These are phyloP conservation scores for Apostichopus japonicus DNA, from an alignment of 35 echinoderm and acorn worm species.

Conservation along the genomic window DNA sequence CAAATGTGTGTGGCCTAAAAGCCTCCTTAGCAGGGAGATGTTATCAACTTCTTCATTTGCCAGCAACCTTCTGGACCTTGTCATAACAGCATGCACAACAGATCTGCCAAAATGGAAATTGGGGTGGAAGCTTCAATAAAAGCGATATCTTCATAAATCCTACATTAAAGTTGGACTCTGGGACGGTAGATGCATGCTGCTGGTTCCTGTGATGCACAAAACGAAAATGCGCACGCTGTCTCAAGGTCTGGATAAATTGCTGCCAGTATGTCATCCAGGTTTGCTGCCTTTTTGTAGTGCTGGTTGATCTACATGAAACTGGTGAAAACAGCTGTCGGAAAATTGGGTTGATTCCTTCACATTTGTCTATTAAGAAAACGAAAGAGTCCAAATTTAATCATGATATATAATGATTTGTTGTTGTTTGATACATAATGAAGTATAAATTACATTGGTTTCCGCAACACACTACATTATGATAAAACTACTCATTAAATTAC, in stretches of 20 bases:
- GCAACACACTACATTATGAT: too few species aligned
- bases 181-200: neutral
- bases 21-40: conserved; percentile 1
- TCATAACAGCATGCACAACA: conserved; percentile 31
- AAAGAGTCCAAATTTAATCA: too few species aligned
- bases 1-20: conserved; percentile 4
- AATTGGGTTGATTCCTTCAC: conserved; percentile 1
- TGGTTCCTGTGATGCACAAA: neutral
- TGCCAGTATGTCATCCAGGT: neutral
- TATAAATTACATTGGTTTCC: too few species aligned
- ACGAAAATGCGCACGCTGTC: neutral
- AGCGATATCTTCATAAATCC: neutral
- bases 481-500: too few species aligned
- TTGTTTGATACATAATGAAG: too few species aligned
- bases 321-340: conserved; percentile 31
- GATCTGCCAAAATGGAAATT: neutral
- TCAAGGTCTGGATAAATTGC: neutral
- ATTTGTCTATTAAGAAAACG: too few species aligned
- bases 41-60: neutral
- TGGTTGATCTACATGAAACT: neutral
- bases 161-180: neutral
- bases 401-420: too few species aligned
- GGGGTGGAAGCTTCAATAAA: conserved; percentile 4
- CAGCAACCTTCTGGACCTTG: neutral
- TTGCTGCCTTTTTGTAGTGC: neutral